A percentile compares a stretch with the other conserved stretches of the same genome.
Evolutionary conservation across 2,888 invertebrate genomes (phyloP).

Genomic region (Amphipoea lucens): DNA sequence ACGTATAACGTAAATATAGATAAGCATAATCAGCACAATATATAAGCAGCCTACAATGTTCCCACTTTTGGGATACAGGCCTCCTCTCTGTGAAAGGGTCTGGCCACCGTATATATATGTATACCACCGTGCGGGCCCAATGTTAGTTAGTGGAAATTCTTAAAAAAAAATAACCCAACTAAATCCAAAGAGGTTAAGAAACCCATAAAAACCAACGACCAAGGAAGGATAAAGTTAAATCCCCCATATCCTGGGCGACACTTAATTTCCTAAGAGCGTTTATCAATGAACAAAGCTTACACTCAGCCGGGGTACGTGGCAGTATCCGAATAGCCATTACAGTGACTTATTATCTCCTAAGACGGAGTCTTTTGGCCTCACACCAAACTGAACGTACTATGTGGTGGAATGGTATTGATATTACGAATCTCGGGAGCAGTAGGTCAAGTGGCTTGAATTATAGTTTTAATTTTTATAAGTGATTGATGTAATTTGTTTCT

Average conservation of each 20-base stretch:
- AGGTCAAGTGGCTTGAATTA: not conserved
- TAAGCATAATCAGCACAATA: not conserved
- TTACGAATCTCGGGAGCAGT: not conserved
- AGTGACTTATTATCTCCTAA: slow-evolving; percentile 68
- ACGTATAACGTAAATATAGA: not conserved
- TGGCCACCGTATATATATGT: no score
- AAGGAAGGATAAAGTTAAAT: slow-evolving; percentile 18
- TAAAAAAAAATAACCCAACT: not conserved
- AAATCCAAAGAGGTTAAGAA: not conserved
- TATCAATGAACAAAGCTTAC: slow-evolving; percentile 58
- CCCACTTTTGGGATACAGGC: not conserved
- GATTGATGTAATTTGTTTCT: not conserved
- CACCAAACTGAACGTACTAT: slow-evolving; percentile 35
- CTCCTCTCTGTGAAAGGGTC: not conserved
- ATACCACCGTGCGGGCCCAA: not conserved
- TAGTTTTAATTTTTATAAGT: not conserved
- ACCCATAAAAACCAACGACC: not conserved
- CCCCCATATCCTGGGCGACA: slow-evolving; percentile 23
- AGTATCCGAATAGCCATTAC: slow-evolving; percentile 57
- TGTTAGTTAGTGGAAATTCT: not conserved
- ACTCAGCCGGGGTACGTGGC: slow-evolving; percentile 33
- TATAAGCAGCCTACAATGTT: not conserved
- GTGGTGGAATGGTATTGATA: slow-evolving; percentile 1
- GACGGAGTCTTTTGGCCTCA: slow-evolving; percentile 60
- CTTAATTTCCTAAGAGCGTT: slow-evolving; percentile 55